These are phyloP conservation scores for Dusona sp. DNA, from an alignment of 2,888 invertebrate genomes.

Conservation along the genomic window DNA sequence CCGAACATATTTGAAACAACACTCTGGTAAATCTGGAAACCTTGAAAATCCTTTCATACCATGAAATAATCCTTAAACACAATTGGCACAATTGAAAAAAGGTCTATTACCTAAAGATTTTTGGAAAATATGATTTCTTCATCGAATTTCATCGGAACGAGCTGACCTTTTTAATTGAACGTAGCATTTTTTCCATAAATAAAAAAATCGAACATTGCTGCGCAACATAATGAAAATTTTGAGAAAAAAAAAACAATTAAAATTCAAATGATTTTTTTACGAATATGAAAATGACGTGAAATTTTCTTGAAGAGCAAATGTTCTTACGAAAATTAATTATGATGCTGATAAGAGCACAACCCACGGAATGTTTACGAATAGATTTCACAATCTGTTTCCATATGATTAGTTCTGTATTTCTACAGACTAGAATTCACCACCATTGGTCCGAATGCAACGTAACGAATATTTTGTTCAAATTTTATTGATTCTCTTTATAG, in stretches of 20 bases:
- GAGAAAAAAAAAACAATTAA: neutral
- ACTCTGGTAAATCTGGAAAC: neutral
- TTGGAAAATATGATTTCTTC: neutral
- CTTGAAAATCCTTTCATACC: neutral
- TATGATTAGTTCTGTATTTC: neutral
- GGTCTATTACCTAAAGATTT: neutral
- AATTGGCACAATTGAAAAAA: conserved; percentile 12
- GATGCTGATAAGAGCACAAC: neutral
- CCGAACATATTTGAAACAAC: conserved; percentile 7
- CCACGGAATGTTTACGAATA: neutral
- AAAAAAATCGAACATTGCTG: neutral
- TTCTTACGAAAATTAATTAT: neutral
- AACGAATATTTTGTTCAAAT: neutral
- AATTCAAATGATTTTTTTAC: neutral
- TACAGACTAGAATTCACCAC: neutral
- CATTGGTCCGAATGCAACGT: neutral
- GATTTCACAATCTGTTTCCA: neutral
- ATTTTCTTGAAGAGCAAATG: neutral
- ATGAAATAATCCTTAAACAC: neutral
- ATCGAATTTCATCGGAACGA: neutral
- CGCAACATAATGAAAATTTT: neutral
- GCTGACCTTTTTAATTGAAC: neutral
- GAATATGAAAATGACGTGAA: neutral
- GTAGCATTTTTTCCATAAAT: neutral
- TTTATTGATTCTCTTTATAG: neutral